Evolutionary conservation across 2,113 vertebrate genomes (phyloP), one percentile per base, ranked within the genome.

Genomic region (Plestiodon gilberti): DNA sequence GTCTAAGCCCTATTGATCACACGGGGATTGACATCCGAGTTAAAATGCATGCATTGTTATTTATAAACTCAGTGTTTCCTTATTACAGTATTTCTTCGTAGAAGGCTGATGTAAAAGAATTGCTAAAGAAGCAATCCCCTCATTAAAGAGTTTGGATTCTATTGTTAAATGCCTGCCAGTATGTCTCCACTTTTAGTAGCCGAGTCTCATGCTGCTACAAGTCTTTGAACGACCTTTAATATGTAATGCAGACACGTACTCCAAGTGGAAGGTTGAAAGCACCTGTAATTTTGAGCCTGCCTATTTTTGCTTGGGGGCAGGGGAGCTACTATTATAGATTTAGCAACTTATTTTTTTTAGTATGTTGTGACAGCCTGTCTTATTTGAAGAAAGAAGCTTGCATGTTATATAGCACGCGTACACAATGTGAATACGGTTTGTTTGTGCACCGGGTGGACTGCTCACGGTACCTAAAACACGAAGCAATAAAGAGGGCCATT

Each of bases 271-370:
- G 40, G 71, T 70, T 55, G 48, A 85, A 70, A 77, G 83, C 75
- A 78, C 83, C 28, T 22, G 74, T 69, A 67, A 69, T 85, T 78
- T 48, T 28, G n/a, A 57, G 77, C 22, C 43, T 33, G 65, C 43
- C 33, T 35, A 33, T 33, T 85, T 77, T 67, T 67, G 83, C 83
- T 69, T 78, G 67, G 57, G 33, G 62, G n/a, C n/a, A 23, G 74
- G 30, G 77, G 55, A 78, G 76, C 83, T 85, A 14, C n/a, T 85
- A 65, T 55, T 78, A 85, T 85, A 55, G 28, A 55, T 78, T 78
- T 78, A 85, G 8, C 43, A 69, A 55, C 23, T 55, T 48, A n/a
- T 35, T 15, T 30, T 65, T 84, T 77, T 77, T 78, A 84, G 33
- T 69, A 74, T 77, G 33, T 35, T 67, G 43, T 11, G 40, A 6